Base-by-base conservation (phyloP, 2,888 invertebrate species). In the Neria commutata region DNA sequence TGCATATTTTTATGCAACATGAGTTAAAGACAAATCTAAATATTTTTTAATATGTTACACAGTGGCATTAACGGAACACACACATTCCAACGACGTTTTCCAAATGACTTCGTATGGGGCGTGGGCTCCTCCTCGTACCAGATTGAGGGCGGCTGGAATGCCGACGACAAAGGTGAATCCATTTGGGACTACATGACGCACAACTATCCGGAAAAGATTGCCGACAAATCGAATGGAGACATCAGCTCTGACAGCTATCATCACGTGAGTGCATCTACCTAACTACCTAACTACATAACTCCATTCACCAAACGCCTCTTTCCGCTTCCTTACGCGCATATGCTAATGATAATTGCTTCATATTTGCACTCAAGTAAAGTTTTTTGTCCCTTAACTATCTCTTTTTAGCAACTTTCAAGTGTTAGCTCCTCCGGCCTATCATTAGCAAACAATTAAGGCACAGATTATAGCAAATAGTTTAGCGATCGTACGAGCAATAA, bases 111-210 rank as follows among this genome's bases (percentile, higher is more conserved):
- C 64, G 60, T 77, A 24, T 82, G 81, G 80, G 82, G 82, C 52
- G 78, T 81, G 26, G 81, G 78, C 1, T 78, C 81, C 1, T 81
- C 81, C 2, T 75, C 81, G 1, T 81, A 81, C 65, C 81, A 81
- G 66, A 79, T 81, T 25, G 81, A 81, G 62, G 81, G 81, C 14
- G 81, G 75, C 14, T 81, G 80, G 81, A 72, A 82, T 68, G 76
- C 69, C 14, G 79, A 80, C 53, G 86, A 84, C 19, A 86, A 86
- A 74, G 78, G 84, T 1, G 83, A 84, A 77, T 86, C 83, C 57
- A 87, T 88, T 61, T 89, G 88, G 89, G 89, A 89, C 75, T 81
- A 75, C 55, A 75, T 86, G 66, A 83, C 85, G 1, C 86, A 86
- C 76, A 83, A 83, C 1, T 79, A 81, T 23, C 85, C 86, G 0